Evolutionary conservation across 2,113 vertebrate species (phyloP).

Genomic region (Calidris pugnax): DNA sequence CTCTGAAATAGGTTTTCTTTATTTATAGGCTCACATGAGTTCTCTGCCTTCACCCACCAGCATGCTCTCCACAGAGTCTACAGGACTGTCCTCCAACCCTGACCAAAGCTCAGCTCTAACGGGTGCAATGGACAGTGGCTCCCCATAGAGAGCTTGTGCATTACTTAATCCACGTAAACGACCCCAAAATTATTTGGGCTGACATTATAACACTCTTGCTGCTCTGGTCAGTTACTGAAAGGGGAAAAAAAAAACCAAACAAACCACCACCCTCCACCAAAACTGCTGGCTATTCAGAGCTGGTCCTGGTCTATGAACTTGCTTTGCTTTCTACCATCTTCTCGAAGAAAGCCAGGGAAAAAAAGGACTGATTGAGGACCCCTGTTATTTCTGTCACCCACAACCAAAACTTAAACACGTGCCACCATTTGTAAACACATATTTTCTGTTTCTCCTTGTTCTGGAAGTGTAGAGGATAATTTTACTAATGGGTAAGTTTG

Average conservation of each 20-base stretch:
- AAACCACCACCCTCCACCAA: background rate
- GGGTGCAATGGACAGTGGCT: background rate
- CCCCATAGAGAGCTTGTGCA: background rate
- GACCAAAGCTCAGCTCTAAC: background rate
- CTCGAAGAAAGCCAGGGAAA: background rate
- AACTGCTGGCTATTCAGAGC: background rate
- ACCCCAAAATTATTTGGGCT: background rate
- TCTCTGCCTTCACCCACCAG: background rate
- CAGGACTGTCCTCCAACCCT: background rate
- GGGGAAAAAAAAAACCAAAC: accelerated
- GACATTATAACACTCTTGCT: background rate
- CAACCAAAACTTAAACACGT: background rate
- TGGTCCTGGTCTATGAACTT: background rate
- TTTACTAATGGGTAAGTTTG: background rate
- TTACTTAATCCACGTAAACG: background rate
- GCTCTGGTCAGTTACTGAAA: background rate
- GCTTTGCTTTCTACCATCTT: background rate
- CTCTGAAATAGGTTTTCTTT: background rate
- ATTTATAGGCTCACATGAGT: background rate
- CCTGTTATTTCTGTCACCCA: background rate
- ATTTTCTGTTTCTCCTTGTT: background rate
- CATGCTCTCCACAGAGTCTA: background rate
- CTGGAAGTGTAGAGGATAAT: background rate
- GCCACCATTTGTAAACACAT: background rate
- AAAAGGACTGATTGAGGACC: background rate